phyloP scores from a whole-genome alignment of 2,888 invertebrate genomes.

The Cephus spinipes region DNA sequence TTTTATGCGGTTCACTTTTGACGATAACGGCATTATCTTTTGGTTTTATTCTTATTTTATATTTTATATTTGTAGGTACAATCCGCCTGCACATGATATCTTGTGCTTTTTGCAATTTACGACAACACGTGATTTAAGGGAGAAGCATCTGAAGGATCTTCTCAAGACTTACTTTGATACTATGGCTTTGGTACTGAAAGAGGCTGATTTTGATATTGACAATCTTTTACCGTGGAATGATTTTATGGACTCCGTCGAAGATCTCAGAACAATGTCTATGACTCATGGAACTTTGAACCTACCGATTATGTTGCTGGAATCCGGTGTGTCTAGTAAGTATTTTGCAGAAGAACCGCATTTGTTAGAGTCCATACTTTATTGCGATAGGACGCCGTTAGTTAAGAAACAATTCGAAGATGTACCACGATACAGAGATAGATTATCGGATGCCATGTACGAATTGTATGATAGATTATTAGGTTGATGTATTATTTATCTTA shows the following conservation, averaged over 20 bases:
- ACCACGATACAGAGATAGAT: slow-evolving; percentile 42
- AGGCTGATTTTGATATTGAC: slow-evolving; percentile 34
- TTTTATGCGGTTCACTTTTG: slow-evolving; percentile 37
- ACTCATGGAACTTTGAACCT: slow-evolving; percentile 47
- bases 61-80: slow-evolving; percentile 37
- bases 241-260: slow-evolving; percentile 43
- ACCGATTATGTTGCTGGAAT: slow-evolving; percentile 50
- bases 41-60: slow-evolving; percentile 13
- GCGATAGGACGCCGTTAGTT: slow-evolving; percentile 48
- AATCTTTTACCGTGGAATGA: slow-evolving; percentile 43
- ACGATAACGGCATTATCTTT: neutral
- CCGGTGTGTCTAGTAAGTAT: slow-evolving; percentile 43
- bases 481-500: neutral
- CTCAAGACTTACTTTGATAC: slow-evolving; percentile 49
- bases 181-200: slow-evolving; percentile 32
- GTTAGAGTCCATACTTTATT: slow-evolving; percentile 43
- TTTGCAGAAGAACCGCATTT: slow-evolving; percentile 40
- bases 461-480: slow-evolving; percentile 32
- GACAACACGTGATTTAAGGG: slow-evolving; percentile 46
- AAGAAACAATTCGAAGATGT: slow-evolving; percentile 39
- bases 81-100: slow-evolving; percentile 60
- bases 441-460: slow-evolving; percentile 48
- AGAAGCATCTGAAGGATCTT: slow-evolving; percentile 43
- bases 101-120: slow-evolving; percentile 59
- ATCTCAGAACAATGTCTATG: slow-evolving; percentile 43